Base-by-base conservation (phyloP, 2,797 vertebrate genomes). In the Rhinichthys osculus region DNA sequence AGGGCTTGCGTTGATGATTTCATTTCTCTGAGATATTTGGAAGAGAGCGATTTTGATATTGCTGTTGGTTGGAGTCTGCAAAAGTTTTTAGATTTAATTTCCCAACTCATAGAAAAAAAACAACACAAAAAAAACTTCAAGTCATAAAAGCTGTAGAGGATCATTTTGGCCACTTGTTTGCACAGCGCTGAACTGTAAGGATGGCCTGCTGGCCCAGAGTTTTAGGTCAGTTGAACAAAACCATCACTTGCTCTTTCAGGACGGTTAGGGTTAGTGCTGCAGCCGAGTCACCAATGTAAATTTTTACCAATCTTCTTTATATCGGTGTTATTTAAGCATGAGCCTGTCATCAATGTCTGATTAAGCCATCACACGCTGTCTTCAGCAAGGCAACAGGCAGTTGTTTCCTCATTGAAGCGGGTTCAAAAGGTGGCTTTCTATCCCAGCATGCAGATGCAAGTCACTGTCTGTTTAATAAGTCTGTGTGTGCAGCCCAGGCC, bases 401-500 rank as follows among this genome's bases (percentile, higher is more conserved):
- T 81, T 66, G 81, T 89, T 77, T 89, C 86, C 81, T 90, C 82
- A 88, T 73, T 86, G 69, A 85, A 81, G 69, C 19, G 78, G 83
- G 91, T 90, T 92, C 88, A 90, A 89, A 92, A 91, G 89, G 90
- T 91, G 85, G 73, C 77, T 87, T 81, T 85, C 67, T 89, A 83
- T 92, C 92, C 90, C 91, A 91, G 87, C 86, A 82, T 84, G 67
- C 78, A 87, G 87, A 89, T 82, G 87, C 59, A 27, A 87, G 85
- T 85, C 88, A 82, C 78, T 89, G 86, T 91, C 87, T 89, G 78
- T 86, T 90, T 91, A 90, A 91, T 89, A 91, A 90, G 87, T 89
- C 82, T 23, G 71, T 87, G 84, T 85, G 84, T 83, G 72, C 62
- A 78, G 79, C 62, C 81, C 35, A 81, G 35, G 66, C 66, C 73